Conservation (phyloP, 2,113 vertebrate species). For the Carollia perspicillata region DNA sequence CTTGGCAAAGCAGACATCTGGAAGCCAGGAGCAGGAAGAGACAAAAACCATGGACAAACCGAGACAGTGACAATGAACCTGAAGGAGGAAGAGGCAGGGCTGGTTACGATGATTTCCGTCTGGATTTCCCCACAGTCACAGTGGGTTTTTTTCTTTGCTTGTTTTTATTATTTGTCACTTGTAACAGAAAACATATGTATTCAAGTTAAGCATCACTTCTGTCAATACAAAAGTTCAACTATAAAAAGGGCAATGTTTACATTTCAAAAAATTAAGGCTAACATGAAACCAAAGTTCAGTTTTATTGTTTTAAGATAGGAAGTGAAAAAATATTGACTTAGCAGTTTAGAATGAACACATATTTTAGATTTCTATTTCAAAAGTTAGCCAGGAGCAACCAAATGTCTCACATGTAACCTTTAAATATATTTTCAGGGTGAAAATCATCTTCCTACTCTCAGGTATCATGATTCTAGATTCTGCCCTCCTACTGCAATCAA, state of each 20-base stretch:
- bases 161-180: neutral
- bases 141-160: neutral
- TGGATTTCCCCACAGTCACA: neutral
- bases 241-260: neutral
- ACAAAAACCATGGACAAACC: neutral
- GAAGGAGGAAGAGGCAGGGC: neutral
- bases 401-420: neutral
- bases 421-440: neutral
- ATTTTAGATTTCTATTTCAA: constrained; percentile 9
- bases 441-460: neutral
- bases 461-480: neutral
- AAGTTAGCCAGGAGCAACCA: neutral
- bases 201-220: neutral
- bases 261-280: neutral
- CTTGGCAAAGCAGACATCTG: neutral
- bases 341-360: neutral
- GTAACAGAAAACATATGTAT: neutral
- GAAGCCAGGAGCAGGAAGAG: neutral
- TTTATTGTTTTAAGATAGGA: neutral
- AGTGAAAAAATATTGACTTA: neutral
- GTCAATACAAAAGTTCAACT: neutral
- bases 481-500: neutral
- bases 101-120: neutral
- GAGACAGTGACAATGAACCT: neutral
- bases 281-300: neutral